phyloP scores from a whole-genome alignment of 2,888 invertebrate genomes.

The Dynastes grantii region DNA sequence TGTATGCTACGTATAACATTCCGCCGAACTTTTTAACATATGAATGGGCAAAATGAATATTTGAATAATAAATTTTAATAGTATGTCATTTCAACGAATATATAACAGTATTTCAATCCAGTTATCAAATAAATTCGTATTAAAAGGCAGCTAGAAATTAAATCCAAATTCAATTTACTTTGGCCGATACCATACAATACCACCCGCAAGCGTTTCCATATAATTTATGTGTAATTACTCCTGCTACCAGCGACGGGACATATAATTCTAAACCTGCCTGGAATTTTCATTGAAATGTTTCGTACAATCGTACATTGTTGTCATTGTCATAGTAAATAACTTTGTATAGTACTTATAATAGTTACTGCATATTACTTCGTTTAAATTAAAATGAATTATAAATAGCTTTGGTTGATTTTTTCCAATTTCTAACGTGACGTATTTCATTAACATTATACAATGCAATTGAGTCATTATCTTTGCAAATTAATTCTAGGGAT shows the following conservation, averaged over 20 bases:
- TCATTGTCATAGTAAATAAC: background rate
- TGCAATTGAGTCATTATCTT: no score
- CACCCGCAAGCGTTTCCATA: background rate
- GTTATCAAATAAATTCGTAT: background rate
- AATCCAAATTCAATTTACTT: background rate
- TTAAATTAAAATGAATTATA: no score
- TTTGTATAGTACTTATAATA: background rate
- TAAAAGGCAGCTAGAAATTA: background rate
- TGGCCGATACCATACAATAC: background rate
- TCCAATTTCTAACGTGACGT: no score
- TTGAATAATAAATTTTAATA: background rate
- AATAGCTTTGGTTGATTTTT: no score
- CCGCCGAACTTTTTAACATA: background rate
- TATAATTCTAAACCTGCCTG: background rate
- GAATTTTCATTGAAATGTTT: slow-evolving; percentile 12
- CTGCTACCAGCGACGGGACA: background rate
- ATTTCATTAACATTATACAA: no score
- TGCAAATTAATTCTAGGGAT: no score
- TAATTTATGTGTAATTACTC: slow-evolving; percentile 5
- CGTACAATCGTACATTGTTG: background rate
- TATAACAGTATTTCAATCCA: background rate
- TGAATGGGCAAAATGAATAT: background rate
- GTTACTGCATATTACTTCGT: no score
- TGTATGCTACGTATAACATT: background rate
- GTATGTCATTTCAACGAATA: background rate